Conservation (phyloP, 35 echinoderm and acorn worm genomes). For the Lytechinus variegatus region DNA sequence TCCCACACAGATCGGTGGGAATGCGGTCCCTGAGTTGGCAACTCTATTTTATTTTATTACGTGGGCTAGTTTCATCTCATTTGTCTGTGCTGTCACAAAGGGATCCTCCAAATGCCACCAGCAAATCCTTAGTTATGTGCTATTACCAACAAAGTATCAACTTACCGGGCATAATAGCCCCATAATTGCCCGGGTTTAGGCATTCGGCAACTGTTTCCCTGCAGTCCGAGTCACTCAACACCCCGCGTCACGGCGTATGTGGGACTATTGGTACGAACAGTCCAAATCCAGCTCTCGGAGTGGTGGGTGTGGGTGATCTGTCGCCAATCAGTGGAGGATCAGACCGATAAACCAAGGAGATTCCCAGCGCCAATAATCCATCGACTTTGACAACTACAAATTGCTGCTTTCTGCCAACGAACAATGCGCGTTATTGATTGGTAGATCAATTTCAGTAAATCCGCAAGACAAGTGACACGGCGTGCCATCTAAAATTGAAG, state of each 20-base stretch:
- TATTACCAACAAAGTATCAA: constrained; percentile 42
- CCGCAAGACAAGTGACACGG: background rate
- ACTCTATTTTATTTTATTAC: background rate
- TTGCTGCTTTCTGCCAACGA: background rate
- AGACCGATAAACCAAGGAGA: background rate
- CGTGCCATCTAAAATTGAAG: background rate
- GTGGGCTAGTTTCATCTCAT: constrained; percentile 25
- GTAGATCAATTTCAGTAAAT: constrained; percentile 10
- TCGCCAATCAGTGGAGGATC: constrained; percentile 19
- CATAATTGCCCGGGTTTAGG: background rate
- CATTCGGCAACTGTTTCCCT: constrained; percentile 12
- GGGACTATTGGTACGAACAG: constrained; percentile 6
- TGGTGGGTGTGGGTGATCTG: constrained; percentile 35
- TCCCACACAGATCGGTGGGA: background rate
- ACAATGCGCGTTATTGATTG: constrained; percentile 43
- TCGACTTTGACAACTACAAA: constrained; percentile 30
- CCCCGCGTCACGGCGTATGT: constrained; percentile 4
- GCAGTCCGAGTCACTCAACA: constrained; percentile 1
- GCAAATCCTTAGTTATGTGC: constrained; percentile 33
- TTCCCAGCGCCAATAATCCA: constrained; percentile 12
- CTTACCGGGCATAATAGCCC: constrained; percentile 21
- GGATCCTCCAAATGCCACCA: constrained; percentile 22
- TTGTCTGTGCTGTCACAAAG: constrained; percentile 12
- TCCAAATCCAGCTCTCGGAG: background rate
- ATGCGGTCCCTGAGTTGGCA: background rate